Conservation (phyloP, 2,113 vertebrate genomes). For the Cryptotis parvus region DNA sequence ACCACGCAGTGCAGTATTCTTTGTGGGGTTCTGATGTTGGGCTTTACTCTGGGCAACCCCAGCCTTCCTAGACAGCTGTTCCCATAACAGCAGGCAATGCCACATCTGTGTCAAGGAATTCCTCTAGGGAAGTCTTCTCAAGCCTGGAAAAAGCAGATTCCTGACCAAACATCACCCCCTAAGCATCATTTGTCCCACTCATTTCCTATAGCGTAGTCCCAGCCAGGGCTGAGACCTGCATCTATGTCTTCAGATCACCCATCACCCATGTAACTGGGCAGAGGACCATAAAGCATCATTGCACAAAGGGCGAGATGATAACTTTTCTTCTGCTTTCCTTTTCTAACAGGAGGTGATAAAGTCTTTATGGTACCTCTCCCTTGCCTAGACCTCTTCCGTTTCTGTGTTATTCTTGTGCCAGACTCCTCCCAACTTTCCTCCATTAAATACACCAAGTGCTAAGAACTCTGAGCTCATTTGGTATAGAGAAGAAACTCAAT, state of each 20-base stretch:
- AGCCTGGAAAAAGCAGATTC: not conserved
- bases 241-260: not conserved
- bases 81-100: not conserved
- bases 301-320: not conserved
- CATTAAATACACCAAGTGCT: conserved; percentile 64
- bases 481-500: conserved; percentile 72
- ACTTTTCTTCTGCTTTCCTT: conserved; percentile 32
- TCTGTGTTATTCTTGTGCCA: conserved; percentile 42
- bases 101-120: fast-evolving
- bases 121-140: not conserved
- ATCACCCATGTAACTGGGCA: not conserved
- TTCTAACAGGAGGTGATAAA: conserved; percentile 52
- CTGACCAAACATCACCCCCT: not conserved
- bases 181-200: not conserved
- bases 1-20: not conserved
- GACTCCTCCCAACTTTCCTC: conserved; percentile 17
- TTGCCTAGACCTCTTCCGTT: not conserved
- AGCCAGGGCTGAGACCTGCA: not conserved
- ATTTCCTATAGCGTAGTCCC: not conserved
- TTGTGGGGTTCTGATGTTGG: not conserved
- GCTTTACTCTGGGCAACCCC: not conserved
- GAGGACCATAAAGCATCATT: conserved; percentile 26
- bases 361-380: not conserved
- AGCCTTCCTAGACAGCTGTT: not conserved
- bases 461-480: conserved; percentile 71